Base-by-base conservation (phyloP, 2,113 vertebrate species). In the Leiothrix lutea region DNA sequence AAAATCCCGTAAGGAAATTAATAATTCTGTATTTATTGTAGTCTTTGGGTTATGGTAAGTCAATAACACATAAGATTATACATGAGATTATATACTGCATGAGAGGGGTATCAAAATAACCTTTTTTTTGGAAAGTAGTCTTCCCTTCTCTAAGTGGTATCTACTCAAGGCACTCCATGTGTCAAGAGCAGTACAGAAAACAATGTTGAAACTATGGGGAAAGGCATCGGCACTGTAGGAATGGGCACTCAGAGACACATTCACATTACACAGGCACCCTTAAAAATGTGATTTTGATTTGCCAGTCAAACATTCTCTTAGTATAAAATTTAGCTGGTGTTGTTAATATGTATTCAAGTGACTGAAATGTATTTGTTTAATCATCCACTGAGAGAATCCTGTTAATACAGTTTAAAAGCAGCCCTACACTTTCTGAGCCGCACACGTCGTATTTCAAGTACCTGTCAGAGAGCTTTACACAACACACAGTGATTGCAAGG, bases 1-100 rank as follows among this genome's bases (percentile, higher is more conserved):
- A 86, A 75, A 95, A 94, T 93, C 79, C 74, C 88, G 51, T 31
- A 57, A 90, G 92, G 67, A 94, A 92, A 88, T 83, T 33, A 93
- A 50, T 69, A 90, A 94, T 94, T 96, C 85, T 80, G 25, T 83
- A 12, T 61, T 90, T 67, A 45, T 57, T 91, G 92, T 80, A 54
- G 88, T 64, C 36, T 57, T 45, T 69, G 50, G 62, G 42, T 88
- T 74, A 65, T 66, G 73, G 35, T 40, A 71, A 90, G 12, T 93
- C 90, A 82, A 16, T 82, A 72, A 53, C 44, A 51, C 31, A 1
- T 23, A 28, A 54, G 53, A 71, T 38, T 74, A 42, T 20, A 47
- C 28, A 1, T 28, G 25, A 57, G 48, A 71, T 40, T 78, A 38
- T 21, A 16, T 11, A 48, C 24, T 56, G 44, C 35, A 82, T 29